phyloP scores from a whole-genome alignment of 2,113 vertebrate genomes.

The Phrynosoma blainvillii region DNA sequence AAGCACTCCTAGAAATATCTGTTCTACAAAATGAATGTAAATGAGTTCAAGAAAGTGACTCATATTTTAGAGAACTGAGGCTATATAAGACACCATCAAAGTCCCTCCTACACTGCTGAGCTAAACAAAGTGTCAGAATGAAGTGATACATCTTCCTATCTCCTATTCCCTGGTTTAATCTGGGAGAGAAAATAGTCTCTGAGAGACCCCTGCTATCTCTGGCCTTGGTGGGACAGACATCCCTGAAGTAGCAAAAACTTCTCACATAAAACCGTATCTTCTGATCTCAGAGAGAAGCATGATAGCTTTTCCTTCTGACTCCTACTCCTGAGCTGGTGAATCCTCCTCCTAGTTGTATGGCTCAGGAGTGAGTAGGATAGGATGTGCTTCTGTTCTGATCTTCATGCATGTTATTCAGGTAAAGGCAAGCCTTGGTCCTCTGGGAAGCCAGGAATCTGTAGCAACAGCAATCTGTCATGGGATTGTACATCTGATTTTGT shows the following conservation, averaged over 20 bases:
- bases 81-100: not conserved
- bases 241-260: not conserved
- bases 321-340: too few relatives aligned
- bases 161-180: not conserved
- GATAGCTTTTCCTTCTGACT: not conserved
- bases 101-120: not conserved
- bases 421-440: not conserved
- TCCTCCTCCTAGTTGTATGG: not conserved
- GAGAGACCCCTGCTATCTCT: not conserved
- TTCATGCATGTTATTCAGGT: not conserved
- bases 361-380: too few relatives aligned
- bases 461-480: too few relatives aligned
- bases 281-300: not conserved
- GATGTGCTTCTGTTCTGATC: too few relatives aligned
- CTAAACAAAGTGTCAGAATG: not conserved
- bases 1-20: not conserved
- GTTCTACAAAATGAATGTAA: not conserved
- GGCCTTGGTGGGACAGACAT: not conserved
- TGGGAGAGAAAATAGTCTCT: not conserved
- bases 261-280: not conserved
- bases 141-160: not conserved
- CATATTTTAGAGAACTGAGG: not conserved
- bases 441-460: not conserved
- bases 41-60: not conserved
- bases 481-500: too few relatives aligned